Base-by-base conservation (phyloP, 2,797 vertebrate genomes). In the Glyptemys insculpta region DNA sequence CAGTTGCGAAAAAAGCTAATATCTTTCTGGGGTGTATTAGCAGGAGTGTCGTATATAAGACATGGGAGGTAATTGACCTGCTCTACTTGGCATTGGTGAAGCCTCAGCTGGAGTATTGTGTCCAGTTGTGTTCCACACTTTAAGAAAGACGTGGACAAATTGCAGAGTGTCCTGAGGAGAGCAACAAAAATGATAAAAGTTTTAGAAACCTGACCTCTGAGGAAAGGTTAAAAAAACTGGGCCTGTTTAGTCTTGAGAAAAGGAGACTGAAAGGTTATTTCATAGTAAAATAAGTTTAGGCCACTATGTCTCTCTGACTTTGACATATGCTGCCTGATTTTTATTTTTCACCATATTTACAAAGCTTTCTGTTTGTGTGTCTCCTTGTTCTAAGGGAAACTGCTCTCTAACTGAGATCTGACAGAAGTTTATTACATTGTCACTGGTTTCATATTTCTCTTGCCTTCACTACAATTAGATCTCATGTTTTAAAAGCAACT, bases 401-500 rank as follows among this genome's bases (percentile, higher is more conserved):
- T 92, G 87, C 86, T 41, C 78, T 91, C 25, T 96, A 92, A 92
- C 74, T 79, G 53, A 88, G 41, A 85, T 81, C 56, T 94, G 90
- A 47, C 54, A 91, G 59, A 74, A 90, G 41, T 94, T 93, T 94
- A 94, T 93, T 57, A 84, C 68, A 44, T 88, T 93, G 79, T 31
- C 59, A 83, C 57, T 47, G 90, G 91, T 91, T 95, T 95, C 85
- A 91, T 96, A 81, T 94, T 95, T 53, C 47, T 88, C 41, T 87
- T 91, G 92, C 41, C 76, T 86, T 95, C 93, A 90, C 88, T 72
- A 90, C 85, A 95, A 95, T 95, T 94, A 95, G 31, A 81, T 47
- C 74, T 81, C n/a, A 50, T 94, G 92, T 93, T 96, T 96, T 93
- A 95, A 91, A 83, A 91, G 83, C 93, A 93, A 95, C 85, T 86